Base-by-base conservation (phyloP, 2,113 vertebrate species). In the Arothron firmamentum region DNA sequence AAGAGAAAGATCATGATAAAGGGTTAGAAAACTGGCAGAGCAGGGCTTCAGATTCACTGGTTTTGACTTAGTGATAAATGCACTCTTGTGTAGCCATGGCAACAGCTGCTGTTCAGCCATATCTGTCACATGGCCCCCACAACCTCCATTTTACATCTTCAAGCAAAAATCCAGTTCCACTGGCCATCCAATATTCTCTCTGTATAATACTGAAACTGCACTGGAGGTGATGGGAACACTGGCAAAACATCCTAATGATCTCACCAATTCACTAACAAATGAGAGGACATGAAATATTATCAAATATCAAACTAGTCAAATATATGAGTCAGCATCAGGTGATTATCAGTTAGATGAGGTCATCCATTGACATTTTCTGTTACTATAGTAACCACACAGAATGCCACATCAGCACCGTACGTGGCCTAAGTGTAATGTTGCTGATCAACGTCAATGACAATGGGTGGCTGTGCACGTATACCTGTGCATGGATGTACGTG, bases 51-150 rank as follows among this genome's bases (percentile, higher is more conserved):
- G 19, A 56, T 47, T 57, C 47, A 53, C 65, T 47, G 16, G 50
- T 47, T 69, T 73, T 6, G 21, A 59, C 55, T 57, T 34, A 15
- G 57, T 52, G 21, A 42, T 67, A 69, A 73, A 67, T 62, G 68
- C 65, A 57, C 70, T 66, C 74, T 58, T 59, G 46, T 42, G 80
- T 85, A 45, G 68, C 68, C 86, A 88, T 85, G 77, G 80, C 84
- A 84, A 87, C 85, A 68, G 72, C 75, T 69, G 77, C 60, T 83
- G 73, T 64, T 80, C 76, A 73, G 45, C 67, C 78, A 73, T 75
- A 74, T 59, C 72, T 78, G 50, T 54, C 64, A 1, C 23, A 57
- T 19, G 59, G 63, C 57, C 25, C 52, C 61, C 59, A 12, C 9
- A 38, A 38, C 34, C 34, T 38, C 34, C 34, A 38, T 38, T 38